Percentiles rank a stretch among this genome's conserved stretches.
Conservation (phyloP, 30 jellyfish, hydroid and myxozoan genomes). For the Aurelia aurita complex sp. Pacific region DNA sequence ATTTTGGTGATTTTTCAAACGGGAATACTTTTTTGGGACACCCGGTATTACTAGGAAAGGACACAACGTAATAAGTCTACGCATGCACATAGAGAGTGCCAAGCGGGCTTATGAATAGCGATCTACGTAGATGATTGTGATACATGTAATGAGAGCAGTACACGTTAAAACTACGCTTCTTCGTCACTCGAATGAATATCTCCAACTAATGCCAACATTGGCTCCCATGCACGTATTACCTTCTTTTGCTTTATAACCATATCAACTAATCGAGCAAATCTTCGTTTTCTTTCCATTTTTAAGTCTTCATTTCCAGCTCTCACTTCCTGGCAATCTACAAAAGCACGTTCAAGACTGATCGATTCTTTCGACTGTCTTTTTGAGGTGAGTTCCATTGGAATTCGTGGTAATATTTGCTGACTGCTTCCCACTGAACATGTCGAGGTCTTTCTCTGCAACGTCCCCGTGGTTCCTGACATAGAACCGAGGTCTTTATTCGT, state of each 20-base stretch:
- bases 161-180: slow-evolving; percentile 15
- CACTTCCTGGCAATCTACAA: slow-evolving; percentile 36
- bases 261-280: slow-evolving; percentile 55
- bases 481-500: background rate
- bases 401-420: slow-evolving; percentile 31
- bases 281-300: slow-evolving; percentile 51
- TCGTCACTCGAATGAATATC: slow-evolving; percentile 66
- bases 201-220: slow-evolving; percentile 50
- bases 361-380: slow-evolving; percentile 4
- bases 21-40: no score
- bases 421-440: background rate
- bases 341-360: slow-evolving; percentile 40
- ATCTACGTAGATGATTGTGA: no score
- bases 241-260: slow-evolving; percentile 42
- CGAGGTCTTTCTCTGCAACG: slow-evolving; percentile 6
- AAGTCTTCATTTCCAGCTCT: slow-evolving; percentile 19
- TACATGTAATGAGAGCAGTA: background rate
- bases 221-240: slow-evolving; percentile 71
- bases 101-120: no score
- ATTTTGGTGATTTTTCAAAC: no score
- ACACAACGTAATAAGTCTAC: no score
- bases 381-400: slow-evolving; percentile 40
- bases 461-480: background rate
- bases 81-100: no score
- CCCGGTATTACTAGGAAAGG: no score